Base-by-base conservation (phyloP, 2,113 vertebrate species). In the Lophius piscatorius region DNA sequence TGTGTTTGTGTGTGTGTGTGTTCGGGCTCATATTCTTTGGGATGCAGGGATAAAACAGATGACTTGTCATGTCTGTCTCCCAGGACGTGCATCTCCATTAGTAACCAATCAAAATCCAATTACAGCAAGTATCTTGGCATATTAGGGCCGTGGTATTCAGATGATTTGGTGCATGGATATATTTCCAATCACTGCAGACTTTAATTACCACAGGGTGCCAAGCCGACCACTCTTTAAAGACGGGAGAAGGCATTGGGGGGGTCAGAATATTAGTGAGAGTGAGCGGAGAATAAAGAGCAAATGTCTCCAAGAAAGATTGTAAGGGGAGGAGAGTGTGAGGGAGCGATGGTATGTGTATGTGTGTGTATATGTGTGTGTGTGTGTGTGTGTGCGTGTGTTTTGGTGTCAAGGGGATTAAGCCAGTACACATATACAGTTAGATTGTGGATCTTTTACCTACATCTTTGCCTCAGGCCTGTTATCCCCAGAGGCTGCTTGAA, bases 101-200 rank as follows among this genome's bases (percentile, higher is more conserved):
- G 86, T 71, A 76, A 87, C 89, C 85, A 91, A 91, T 91, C 89
- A 90, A 87, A 91, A 91, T 91, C 89, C 89, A 90, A 91, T 92
- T 90, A 90, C 83, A 74, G 84, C 66, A 63, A 55, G 87, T 88
- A 91, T 90, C 88, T 80, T 75, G 81, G 81, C 84, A 71, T 88
- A 91, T 91, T 89, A 88, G 67, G 66, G 80, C 60, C 68, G 73
- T 85, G 81, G 84, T 81, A 85, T 87, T 91, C 87, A 91, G 87
- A 91, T 87, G 85, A 85, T 88, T 88, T 87, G 84, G 82, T 67
- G 71, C 20, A 26, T 22, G 71, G 77, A 82, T 85, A 85, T 87
- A 90, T 89, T 90, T 88, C 85, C 91, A 90, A 91, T 90, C 89
- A 85, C 61, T 41, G 79, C 80, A 81, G 76, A 77, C 79, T 84